A percentile compares a stretch with the other conserved stretches of the same genome.
These are phyloP conservation scores for Columba janthina DNA, from an alignment of 2,113 vertebrate genomes.

Conservation along the genomic window DNA sequence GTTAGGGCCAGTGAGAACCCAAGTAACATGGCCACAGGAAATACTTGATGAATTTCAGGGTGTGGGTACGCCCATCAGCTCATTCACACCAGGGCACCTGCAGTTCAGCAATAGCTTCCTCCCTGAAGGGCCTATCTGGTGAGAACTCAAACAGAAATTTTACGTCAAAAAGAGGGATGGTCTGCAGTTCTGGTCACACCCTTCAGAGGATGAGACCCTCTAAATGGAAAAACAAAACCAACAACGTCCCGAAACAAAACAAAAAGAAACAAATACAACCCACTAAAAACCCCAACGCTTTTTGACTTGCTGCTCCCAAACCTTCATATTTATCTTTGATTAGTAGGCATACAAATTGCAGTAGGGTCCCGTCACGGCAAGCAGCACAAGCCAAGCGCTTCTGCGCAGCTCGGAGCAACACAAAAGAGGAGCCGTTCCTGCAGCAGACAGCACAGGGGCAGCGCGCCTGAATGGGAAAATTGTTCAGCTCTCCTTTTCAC, in stretches of 20 bases:
- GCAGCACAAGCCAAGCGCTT: not conserved
- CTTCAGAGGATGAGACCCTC: not conserved
- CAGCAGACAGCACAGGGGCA: not conserved
- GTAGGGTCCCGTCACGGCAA: not conserved
- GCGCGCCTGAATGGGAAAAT: slow-evolving; percentile 23
- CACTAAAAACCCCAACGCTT: not conserved
- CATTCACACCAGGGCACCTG: not conserved
- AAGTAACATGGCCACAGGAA: not conserved
- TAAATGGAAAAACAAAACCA: not conserved
- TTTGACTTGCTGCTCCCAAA: not conserved
- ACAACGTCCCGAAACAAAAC: too few species aligned
- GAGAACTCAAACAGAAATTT: not conserved
- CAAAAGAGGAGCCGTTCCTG: not conserved
- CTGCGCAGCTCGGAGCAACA: not conserved
- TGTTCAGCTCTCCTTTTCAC: not conserved
- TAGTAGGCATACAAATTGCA: not conserved
- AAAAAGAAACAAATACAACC: too few species aligned
- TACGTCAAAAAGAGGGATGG: not conserved
- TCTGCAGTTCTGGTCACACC: not conserved
- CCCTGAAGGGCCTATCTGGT: not conserved
- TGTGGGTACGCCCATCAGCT: not conserved
- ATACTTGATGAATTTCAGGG: not conserved
- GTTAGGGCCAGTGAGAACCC: not conserved
- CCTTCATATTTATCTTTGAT: not conserved
- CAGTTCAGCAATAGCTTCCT: not conserved